A percentile compares a stretch with the other conserved stretches of the same genome.
These are phyloP conservation scores for Cantharis rufa DNA, from an alignment of 2,888 invertebrate genomes.

Conservation along the genomic window DNA sequence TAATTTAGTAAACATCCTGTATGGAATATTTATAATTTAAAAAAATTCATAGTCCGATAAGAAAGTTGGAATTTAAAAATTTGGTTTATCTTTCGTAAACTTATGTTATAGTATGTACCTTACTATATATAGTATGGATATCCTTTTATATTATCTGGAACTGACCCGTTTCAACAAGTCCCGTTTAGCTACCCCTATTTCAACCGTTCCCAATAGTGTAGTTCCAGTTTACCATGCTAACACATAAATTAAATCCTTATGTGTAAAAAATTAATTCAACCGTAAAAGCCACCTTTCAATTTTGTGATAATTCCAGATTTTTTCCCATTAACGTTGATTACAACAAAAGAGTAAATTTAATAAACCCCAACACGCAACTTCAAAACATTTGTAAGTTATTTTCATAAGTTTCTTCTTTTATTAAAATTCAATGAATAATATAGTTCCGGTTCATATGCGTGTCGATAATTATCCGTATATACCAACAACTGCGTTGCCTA, in stretches of 20 bases:
- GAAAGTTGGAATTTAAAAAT: not conserved
- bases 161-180: not conserved
- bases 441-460: slow-evolving; percentile 20
- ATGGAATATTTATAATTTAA: not conserved
- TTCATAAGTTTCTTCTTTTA: slow-evolving; percentile 24
- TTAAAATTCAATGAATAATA: slow-evolving; percentile 28
- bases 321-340: not conserved
- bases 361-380: slow-evolving; percentile 20
- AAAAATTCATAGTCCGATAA: not conserved
- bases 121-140: not conserved
- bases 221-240: not conserved
- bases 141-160: not conserved
- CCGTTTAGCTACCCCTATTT: not conserved
- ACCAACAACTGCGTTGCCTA: slow-evolving; percentile 4
- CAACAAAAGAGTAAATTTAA: not conserved
- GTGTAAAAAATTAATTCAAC: not conserved
- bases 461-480: slow-evolving; percentile 7
- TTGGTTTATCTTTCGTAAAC: not conserved
- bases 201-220: not conserved
- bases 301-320: not conserved
- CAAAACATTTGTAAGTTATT: slow-evolving; percentile 24
- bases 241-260: not conserved
- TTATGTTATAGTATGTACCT: not conserved
- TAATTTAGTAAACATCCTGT: not conserved
- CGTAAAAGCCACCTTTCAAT: not conserved